Evolutionary conservation across 2,113 vertebrate species (phyloP), one percentile per base, ranked within the genome.

Genomic region (Parus major): DNA sequence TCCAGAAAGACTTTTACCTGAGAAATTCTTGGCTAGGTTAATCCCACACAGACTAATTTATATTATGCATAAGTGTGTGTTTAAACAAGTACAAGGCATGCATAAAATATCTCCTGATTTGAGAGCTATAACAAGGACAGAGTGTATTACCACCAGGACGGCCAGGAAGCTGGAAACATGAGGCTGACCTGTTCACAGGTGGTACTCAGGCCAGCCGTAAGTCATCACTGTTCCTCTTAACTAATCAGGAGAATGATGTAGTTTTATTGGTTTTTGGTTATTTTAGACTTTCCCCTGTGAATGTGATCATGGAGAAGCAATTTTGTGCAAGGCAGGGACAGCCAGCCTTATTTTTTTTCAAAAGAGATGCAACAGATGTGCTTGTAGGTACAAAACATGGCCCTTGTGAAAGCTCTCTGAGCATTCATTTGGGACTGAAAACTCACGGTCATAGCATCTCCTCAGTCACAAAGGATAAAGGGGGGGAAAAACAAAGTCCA

Each of bases 1-100:
- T 97, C 93, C 61, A 3, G 88, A 86, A 95, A 81, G 59, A 90
- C 92, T 92, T 91, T 81, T 94, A 84, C 87, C 55, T 89, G 85
- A 94, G 36, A 92, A 96, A 92, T 93, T 90, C 82, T 88, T 94
- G 71, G 91, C 82, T 88, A 12, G 42, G 55, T 88, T 94, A 88
- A 91, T 86, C 63, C 85, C 85, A 33, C 27, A 12, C 56, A 82
- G 87, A 41, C 47, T 82, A 57, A 95, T 93, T 94, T 95, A 66
- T 63, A 31, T 59, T 82, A 72, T 23, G 70, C 84, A 28, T n/a
- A 76, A 84, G 47, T 46, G 24, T 47, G 35, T 86, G 29, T 88
- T 96, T 83, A 95, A 95, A 75, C 75, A 93, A 93, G 90, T 44
- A 77, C 22, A 47, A 91, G 28, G 29, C 47, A 70, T 47, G 63